Conservation (phyloP, 1,140 invertebrate species). For the Vollenhovia emeryi region DNA sequence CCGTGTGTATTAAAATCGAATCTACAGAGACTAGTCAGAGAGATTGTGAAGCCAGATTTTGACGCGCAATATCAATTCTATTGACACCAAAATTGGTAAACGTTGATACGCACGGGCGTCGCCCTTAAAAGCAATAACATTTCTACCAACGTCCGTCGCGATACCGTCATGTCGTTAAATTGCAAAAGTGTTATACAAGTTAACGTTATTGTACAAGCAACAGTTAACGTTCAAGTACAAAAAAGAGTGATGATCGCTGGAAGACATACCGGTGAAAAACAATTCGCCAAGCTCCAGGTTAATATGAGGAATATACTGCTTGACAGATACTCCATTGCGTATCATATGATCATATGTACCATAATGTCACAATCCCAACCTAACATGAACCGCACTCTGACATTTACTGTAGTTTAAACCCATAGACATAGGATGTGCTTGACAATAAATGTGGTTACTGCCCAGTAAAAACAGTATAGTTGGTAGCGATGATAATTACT, state of each 20-base stretch:
- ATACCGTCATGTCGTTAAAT: no score
- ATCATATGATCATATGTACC: no score
- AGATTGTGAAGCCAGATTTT: not conserved
- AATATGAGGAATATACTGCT: constrained; percentile 11
- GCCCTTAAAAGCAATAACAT: not conserved
- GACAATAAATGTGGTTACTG: no score
- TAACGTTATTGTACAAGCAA: no score
- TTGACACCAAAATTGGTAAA: not conserved
- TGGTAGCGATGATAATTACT: no score
- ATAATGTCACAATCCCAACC: no score
- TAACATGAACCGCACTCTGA: no score
- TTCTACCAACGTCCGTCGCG: not conserved
- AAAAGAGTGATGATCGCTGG: not conserved
- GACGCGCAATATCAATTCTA: not conserved
- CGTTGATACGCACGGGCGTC: not conserved
- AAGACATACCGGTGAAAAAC: constrained; percentile 38
- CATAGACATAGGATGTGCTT: no score
- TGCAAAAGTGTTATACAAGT: no score
- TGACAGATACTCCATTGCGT: constrained; percentile 36
- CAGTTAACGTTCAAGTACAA: not conserved
- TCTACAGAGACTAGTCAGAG: not conserved
- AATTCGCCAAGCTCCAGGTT: constrained; percentile 12
- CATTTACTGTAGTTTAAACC: no score
- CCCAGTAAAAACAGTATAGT: no score
- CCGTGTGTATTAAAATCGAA: not conserved